Evolutionary conservation across 1,140 invertebrate genomes (phyloP), one percentile per base, ranked within the genome.

Genomic region (Atta colombica): DNA sequence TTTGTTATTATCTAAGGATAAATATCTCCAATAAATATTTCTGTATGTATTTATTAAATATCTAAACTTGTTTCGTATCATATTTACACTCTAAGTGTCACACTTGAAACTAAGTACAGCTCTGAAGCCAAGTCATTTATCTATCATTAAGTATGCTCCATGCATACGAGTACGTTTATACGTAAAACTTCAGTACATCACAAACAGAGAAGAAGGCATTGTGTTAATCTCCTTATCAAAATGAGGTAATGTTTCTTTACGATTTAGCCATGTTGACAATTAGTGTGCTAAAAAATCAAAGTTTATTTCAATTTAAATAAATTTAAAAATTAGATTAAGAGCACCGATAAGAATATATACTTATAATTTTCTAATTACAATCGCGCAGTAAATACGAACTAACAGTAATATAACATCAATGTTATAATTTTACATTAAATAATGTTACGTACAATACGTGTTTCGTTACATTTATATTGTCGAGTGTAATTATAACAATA

Each of bases 231-330:
- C 0, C 12, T 14, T 28, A 14, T 1, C 35, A 45, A 55, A 10
- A 80, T 80, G 61, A 81, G 49, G 65, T 81, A 25, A 25, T 25
- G 31, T 55, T 28, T 53, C 5, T 51, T 1, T 0, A 77, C 0
- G n/a, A 21, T 60, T 49, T 28, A 8, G 18, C 12, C 8, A 28
- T n/a, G 21, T 21, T 25, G 7, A 55, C 2, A 16, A 55, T 55
- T 39, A 77, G 2, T 1, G 25, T 14, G 18, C n/a, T 16, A 21
- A 55, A 77, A 1, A 45, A 28, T 63, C 16, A 0, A 0, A n/a
- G 2, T 49, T 65, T 63, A 18, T n/a, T 1, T 65, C 0, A 45
- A 61, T 77, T 25, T 61, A 66, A 66, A n/a, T 39, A 14, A 14
- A 55, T 51, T 16, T 71, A 45, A 45, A 2, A 51, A 31, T 21